Percentiles rank a stretch among this genome's conserved stretches.
Conservation (phyloP, 2,888 invertebrate genomes). For the Melieria crassipennis region DNA sequence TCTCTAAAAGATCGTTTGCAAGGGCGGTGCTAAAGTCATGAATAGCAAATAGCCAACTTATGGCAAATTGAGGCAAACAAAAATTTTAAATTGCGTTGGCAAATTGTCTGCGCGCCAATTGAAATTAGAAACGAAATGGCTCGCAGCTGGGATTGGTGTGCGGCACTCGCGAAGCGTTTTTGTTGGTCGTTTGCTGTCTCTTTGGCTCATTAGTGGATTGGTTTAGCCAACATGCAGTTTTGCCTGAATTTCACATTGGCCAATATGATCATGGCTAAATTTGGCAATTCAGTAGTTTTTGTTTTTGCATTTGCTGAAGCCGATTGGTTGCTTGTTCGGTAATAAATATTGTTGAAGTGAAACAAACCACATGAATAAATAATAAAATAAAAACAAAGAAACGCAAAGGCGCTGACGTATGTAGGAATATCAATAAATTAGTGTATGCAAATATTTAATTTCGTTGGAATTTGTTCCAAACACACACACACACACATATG, state of each 20-base stretch:
- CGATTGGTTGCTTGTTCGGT: background rate
- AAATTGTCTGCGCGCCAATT: no score
- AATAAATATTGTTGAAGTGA: background rate
- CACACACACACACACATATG: no score
- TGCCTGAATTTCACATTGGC: background rate
- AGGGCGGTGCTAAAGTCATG: no score
- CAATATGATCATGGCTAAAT: conserved; percentile 37
- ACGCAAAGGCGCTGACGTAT: background rate
- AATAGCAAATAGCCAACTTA: no score
- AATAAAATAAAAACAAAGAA: background rate
- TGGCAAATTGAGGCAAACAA: no score
- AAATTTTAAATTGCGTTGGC: no score
- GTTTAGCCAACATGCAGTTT: conserved; percentile 8
- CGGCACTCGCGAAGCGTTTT: no score
- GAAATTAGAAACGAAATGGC: no score
- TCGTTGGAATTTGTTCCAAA: background rate
- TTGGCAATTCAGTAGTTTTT: conserved; percentile 27
- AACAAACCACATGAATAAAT: background rate
- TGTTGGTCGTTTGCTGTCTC: no score
- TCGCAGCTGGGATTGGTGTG: no score
- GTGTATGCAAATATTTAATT: no score
- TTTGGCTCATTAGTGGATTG: background rate
- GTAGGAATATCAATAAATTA: background rate
- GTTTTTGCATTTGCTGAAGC: background rate
- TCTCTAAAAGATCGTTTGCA: no score